These are phyloP conservation scores for Scelioninae gen. 1 DNA, from an alignment of 2,888 invertebrate species.

Conservation along the genomic window DNA sequence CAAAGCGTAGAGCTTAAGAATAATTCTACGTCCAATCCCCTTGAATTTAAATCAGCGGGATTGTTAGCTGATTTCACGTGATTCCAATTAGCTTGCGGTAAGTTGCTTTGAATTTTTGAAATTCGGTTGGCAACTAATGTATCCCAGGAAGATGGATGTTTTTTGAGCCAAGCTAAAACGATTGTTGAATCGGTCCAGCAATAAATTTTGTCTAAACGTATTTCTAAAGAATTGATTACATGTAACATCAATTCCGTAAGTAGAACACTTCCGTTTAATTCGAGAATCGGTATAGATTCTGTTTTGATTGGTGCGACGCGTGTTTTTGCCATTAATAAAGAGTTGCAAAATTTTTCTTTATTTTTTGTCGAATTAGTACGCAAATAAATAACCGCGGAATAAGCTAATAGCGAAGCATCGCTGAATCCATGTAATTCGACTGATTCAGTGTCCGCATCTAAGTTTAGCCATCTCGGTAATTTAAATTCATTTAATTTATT, in stretches of 20 bases:
- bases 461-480: not conserved
- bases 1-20: not conserved
- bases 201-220: not conserved
- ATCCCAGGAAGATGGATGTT: too few species aligned
- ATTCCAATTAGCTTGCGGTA: not conserved
- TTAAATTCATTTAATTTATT: too few species aligned
- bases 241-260: not conserved
- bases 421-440: too few species aligned
- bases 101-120: not conserved
- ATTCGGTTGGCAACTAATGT: not conserved
- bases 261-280: not conserved
- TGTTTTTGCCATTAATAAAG: not conserved
- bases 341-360: not conserved
- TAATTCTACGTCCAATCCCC: not conserved
- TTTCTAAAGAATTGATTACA: not conserved
- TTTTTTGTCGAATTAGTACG: not conserved
- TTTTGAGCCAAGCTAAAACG: too few species aligned
- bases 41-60: not conserved
- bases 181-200: too few species aligned
- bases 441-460: not conserved
- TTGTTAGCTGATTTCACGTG: not conserved
- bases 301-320: not conserved
- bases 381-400: not conserved
- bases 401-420: not conserved
- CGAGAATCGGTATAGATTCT: not conserved